Evolutionary conservation across 2,797 vertebrate genomes (phyloP).

Genomic region (Sphaeramia orbicularis): DNA sequence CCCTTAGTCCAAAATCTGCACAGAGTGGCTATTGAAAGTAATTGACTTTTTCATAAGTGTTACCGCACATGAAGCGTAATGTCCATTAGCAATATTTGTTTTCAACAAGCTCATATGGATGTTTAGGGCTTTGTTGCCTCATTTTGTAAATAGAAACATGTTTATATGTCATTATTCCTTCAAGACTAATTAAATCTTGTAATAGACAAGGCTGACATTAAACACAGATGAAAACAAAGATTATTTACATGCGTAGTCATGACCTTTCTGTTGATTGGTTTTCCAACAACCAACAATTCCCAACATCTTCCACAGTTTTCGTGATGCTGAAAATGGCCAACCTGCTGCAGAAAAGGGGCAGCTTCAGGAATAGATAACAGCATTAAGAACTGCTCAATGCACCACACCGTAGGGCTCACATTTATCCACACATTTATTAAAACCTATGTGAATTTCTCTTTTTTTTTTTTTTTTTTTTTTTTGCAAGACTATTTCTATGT

Average conservation of each 20-base stretch:
- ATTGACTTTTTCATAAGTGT: constrained; percentile 47
- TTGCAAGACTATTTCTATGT: constrained; percentile 43
- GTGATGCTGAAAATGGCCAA: constrained; percentile 11
- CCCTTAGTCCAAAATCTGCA: constrained; percentile 5
- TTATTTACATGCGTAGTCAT: constrained; percentile 32
- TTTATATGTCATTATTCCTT: constrained; percentile 61
- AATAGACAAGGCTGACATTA: constrained; percentile 65
- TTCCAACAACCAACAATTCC: constrained; percentile 29
- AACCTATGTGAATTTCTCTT: too few relatives aligned
- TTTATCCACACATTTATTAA: too few relatives aligned
- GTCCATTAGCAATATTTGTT: constrained; percentile 50
- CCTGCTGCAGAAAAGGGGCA: constrained; percentile 11
- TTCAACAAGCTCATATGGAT: constrained; percentile 43
- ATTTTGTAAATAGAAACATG: constrained; percentile 56
- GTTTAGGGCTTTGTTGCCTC: constrained; percentile 47
- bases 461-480: constrained; percentile 11
- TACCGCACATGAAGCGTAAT: constrained; percentile 41
- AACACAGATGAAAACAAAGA: constrained; percentile 39
- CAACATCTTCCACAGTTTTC: constrained; percentile 35
- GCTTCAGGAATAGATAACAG: constrained; percentile 12
- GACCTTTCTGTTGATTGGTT: constrained; percentile 62
- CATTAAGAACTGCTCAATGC: constrained; percentile 43
- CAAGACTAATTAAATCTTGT: constrained; percentile 68
- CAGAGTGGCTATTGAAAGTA: constrained; percentile 37
- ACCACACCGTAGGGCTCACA: constrained; percentile 30